Conservation (phyloP, 2,113 vertebrate species). For the Marmota flaviventris region DNA sequence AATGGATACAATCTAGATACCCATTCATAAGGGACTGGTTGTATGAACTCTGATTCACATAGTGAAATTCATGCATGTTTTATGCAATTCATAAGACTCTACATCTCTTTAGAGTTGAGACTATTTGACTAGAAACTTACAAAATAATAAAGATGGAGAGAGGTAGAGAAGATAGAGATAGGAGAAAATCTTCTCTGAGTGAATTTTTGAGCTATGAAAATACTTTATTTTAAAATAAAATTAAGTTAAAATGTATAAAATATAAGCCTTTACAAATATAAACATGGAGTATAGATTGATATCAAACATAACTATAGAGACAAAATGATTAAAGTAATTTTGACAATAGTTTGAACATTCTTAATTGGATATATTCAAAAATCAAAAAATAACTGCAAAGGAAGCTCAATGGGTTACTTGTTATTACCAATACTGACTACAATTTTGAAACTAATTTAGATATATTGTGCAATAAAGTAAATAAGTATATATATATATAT, state of each 20-base stretch:
- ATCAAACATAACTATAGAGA: not conserved
- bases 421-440: slow-evolving; percentile 1
- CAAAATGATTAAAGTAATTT: not conserved
- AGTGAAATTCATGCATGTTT: not conserved
- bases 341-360: not conserved
- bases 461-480: not conserved
- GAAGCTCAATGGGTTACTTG: not conserved
- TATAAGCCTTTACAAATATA: not conserved
- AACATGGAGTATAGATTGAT: not conserved
- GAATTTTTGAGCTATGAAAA: not conserved
- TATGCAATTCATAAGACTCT: not conserved
- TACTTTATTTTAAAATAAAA: slow-evolving; percentile 7
- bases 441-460: slow-evolving; percentile 23
- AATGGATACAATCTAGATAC: not conserved
- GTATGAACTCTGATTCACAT: not conserved
- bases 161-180: not conserved
- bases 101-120: too few species aligned
- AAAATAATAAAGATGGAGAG: not conserved
- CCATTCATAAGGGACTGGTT: not conserved
- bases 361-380: slow-evolving; percentile 12
- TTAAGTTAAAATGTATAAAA: not conserved
- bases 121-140: not conserved
- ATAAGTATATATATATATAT: too few species aligned
- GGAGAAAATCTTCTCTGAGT: not conserved
- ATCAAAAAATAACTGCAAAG: not conserved